Evolutionary conservation across 2,113 vertebrate genomes (phyloP), one percentile per base, ranked within the genome.

Genomic region (Scatophagus argus): DNA sequence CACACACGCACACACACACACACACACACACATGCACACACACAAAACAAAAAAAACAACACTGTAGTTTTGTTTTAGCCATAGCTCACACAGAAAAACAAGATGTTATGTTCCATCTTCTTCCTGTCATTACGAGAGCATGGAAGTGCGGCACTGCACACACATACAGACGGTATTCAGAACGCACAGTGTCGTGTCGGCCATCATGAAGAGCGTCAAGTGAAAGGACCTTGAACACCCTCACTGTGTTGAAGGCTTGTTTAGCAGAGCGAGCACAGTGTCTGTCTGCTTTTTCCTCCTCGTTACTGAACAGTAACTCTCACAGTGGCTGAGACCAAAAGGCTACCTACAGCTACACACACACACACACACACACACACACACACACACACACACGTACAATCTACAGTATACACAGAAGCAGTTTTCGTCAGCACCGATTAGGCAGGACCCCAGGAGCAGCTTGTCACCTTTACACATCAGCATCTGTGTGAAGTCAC

Each of bases 191-290:
- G 12, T 75, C 25, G 12, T 75, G 88, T 73, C 55, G 56, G 72
- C 76, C 88, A 86, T 76, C 83, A 68, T 77, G 63, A 74, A 60
- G 60, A 19, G 1, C 41, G 14, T 65, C 14, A 8, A 64, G 36
- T 44, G 13, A 36, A 61, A 63, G 84, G 77, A 83, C 75, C 82
- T 77, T 46, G 64, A 88, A 74, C 75, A 56, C 51, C 64, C 68
- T 87, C 49, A 8, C 79, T 61, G 79, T 31, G 88, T 66, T 76
- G 72, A 87, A 59, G 74, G 81, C 81, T 89, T 83, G 79, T 84
- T 87, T 66, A 82, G 58, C 77, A 23, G 82, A 69, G 74, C 23
- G 44, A 79, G 68, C 31, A 51, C 51, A 77, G 64, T 54, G 74
- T 61, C 76, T 88, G 78, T 62, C 80, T 86, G 73, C 62, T 63